Base-by-base conservation (phyloP, 2,888 invertebrate genomes). In the Melieria crassipennis region DNA sequence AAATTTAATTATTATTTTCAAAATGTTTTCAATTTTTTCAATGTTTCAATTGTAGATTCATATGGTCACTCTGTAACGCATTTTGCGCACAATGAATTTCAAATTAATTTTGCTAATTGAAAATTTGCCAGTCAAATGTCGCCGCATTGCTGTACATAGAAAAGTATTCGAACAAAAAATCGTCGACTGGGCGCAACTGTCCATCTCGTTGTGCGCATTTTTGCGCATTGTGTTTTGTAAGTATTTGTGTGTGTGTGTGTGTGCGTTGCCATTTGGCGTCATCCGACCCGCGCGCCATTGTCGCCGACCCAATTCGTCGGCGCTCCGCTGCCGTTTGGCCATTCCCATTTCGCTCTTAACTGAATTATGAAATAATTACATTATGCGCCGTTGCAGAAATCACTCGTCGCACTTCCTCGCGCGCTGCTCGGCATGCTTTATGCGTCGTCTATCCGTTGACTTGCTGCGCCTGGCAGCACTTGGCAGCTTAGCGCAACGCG, bases 81-180 rank as follows among this genome's bases (percentile, higher is more conserved):
- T 82, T 82, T 81, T 75, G 75, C 80, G 80, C 79, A 69, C 73
- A 81, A 82, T 84, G 82, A 84, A 83, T 83, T 81, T 78, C 78
- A 80, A 80, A 84, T 84, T 83, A 84, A 84, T 83, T 84, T 82
- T 75, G 71, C 79, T 83, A 84, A 84, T 84, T 84, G 81, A 79
- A 75, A 75, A 76, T 75, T 78, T 72, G 75, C 74, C 73, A 71
- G 72, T 58, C 65, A 47, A 50, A 45, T 52, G 30, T 43, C 45
- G 43, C 66, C 45, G 42, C 58, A 60, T 50, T 42, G 65, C 65
- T 9, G 61, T 16, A 13, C 48, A 30, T 30, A 65, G n/a, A 56
- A 65, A 58, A 67, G 9, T 42, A 60, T 45, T 65, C 30, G 58
- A 43, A 10, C 5, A 43, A 58, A 42, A 42, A 13, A 30, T 7